A percentile compares a stretch with the other conserved stretches of the same genome.
These are phyloP conservation scores for Rhopilema esculentum DNA, from an alignment of 30 jellyfish, hydroid and myxozoan genomes.

Conservation along the genomic window DNA sequence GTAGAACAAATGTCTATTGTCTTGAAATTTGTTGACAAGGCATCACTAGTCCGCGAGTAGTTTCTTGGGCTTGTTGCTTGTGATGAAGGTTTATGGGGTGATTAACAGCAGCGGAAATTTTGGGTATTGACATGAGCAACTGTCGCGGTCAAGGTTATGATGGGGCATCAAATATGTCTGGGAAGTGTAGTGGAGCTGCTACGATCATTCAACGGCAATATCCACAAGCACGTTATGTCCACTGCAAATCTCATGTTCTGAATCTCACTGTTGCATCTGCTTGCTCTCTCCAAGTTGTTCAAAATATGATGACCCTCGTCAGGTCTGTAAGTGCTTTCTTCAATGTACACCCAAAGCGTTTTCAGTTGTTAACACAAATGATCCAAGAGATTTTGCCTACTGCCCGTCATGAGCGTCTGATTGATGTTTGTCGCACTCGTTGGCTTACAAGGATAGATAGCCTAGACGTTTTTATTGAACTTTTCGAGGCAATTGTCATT, in stretches of 20 bases:
- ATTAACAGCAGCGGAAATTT: background rate
- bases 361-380: background rate
- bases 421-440: slow-evolving; percentile 70
- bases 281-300: slow-evolving; percentile 35
- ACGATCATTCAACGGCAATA: background rate
- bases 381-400: background rate
- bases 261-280: slow-evolving; percentile 68
- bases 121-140: slow-evolving; percentile 23
- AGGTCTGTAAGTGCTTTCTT: slow-evolving; percentile 27
- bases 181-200: slow-evolving; percentile 64
- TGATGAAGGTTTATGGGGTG: background rate
- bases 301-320: slow-evolving; percentile 71
- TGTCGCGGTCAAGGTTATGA: slow-evolving; percentile 79
- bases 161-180: slow-evolving; percentile 91
- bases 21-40: background rate
- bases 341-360: slow-evolving; percentile 18
- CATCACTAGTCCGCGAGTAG: slow-evolving; percentile 3
- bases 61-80: too few species aligned
- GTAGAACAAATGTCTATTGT: background rate
- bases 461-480: slow-evolving; percentile 45
- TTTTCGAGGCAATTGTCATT: slow-evolving; percentile 17
- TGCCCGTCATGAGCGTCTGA: slow-evolving; percentile 26
- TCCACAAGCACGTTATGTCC: slow-evolving; percentile 64
- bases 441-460: slow-evolving; percentile 73
- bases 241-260: slow-evolving; percentile 62